These are phyloP conservation scores for Chaitophorus viminalis DNA, from an alignment of 2,888 invertebrate genomes.

Conservation along the genomic window DNA sequence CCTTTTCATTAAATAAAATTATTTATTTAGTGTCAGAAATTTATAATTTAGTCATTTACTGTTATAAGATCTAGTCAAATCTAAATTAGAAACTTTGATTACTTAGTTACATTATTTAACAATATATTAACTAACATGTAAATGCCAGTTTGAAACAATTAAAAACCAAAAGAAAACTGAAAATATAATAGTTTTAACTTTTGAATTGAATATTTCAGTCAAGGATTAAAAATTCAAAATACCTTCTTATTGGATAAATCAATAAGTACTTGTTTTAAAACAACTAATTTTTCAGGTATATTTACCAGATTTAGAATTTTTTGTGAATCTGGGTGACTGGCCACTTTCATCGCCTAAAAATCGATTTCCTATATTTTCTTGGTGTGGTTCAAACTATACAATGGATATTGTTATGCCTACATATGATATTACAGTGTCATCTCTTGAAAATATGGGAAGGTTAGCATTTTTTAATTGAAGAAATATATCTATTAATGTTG, in stretches of 20 bases:
- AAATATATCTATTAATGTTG: not conserved
- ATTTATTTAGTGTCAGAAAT: not conserved
- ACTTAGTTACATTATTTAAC: too few relatives aligned
- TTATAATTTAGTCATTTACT: not conserved
- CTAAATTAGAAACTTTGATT: not conserved
- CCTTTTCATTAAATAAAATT: not conserved
- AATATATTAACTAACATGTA: too few relatives aligned
- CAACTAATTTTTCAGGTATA: slow-evolving; percentile 63
- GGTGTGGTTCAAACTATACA: slow-evolving; percentile 91
- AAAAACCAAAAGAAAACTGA: not conserved
- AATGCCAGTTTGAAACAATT: too few relatives aligned
- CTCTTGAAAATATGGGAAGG: slow-evolving; percentile 93
- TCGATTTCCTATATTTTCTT: slow-evolving; percentile 87
- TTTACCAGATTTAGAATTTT: slow-evolving; percentile 88
- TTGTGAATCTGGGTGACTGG: slow-evolving; percentile 96
- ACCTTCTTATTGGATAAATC: not conserved
- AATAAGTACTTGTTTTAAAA: not conserved
- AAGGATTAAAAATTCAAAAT: not conserved
- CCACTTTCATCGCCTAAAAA: slow-evolving; percentile 76
- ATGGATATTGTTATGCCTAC: slow-evolving; percentile 93
- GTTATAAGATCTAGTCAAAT: not conserved
- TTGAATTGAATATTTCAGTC: not conserved
- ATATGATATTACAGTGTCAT: slow-evolving; percentile 92
- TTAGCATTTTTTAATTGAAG: slow-evolving; percentile 66
- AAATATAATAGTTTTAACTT: not conserved